A percentile compares a stretch with the other conserved stretches of the same genome.
Conservation (phyloP, 2,113 vertebrate species). For the Fulmarus glacialis region DNA sequence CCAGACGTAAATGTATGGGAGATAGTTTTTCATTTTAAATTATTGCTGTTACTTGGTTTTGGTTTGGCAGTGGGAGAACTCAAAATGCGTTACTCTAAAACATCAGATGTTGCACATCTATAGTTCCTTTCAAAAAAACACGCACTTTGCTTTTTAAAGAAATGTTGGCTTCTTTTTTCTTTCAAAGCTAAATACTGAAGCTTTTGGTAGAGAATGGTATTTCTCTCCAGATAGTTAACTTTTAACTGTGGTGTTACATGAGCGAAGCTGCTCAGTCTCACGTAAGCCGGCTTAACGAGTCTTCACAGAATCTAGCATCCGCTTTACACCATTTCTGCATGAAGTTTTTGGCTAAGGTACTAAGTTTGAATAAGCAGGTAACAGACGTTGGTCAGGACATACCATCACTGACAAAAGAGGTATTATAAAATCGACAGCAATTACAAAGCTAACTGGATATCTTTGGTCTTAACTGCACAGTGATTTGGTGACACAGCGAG, state of each 20-base stretch:
- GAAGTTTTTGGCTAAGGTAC: neutral
- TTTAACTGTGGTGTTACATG: neutral
- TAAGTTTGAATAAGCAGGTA: neutral
- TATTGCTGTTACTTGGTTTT: neutral
- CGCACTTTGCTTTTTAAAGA: fast-evolving
- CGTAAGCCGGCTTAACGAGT: fast-evolving
- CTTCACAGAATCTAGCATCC: neutral
- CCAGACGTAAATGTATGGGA: fast-evolving
- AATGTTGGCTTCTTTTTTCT: neutral
- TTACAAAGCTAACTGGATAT: fast-evolving
- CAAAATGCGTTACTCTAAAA: fast-evolving
- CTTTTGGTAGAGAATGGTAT: neutral
- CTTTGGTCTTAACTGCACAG: neutral
- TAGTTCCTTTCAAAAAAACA: neutral
- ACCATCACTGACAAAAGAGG: fast-evolving
- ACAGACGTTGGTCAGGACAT: neutral
- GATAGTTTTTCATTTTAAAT: neutral
- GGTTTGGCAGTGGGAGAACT: neutral
- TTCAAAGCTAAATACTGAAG: neutral
- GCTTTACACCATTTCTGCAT: fast-evolving
- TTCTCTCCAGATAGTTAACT: neutral
- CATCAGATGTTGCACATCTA: fast-evolving
- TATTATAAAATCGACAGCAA: fast-evolving
- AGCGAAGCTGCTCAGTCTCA: neutral
- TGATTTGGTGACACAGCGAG: neutral